A percentile compares a stretch with the other conserved stretches of the same genome.
phyloP scores from a whole-genome alignment of 2,797 vertebrate genomes.

The Takifugu rubripes region DNA sequence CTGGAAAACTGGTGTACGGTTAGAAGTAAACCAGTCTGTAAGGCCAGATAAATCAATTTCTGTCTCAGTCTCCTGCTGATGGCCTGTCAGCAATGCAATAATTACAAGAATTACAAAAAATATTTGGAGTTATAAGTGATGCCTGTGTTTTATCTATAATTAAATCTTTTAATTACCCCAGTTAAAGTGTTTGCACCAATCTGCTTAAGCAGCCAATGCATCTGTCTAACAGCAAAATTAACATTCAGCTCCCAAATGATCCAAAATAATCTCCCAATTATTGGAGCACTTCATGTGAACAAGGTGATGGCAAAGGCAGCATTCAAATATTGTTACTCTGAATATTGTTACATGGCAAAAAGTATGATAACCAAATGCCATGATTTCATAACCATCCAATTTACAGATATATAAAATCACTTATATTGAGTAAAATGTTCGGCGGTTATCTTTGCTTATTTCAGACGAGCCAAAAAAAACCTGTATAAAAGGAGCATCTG shows the following conservation, averaged over 20 bases:
- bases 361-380: neutral
- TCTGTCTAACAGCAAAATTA: conserved; percentile 18
- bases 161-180: conserved; percentile 48
- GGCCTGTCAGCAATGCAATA: conserved; percentile 10
- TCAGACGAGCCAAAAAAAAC: too few species aligned
- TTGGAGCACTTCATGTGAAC: conserved; percentile 8
- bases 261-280: conserved; percentile 25
- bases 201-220: conserved; percentile 17
- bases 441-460: too few species aligned
- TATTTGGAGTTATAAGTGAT: conserved; percentile 26
- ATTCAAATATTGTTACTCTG: neutral
- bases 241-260: conserved; percentile 16
- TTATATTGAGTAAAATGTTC: too few species aligned
- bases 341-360: neutral
- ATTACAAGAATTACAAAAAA: neutral
- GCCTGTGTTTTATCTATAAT: conserved; percentile 52
- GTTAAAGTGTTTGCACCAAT: conserved; percentile 20
- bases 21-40: conserved; percentile 18
- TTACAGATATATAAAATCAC: too few species aligned
- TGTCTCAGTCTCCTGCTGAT: conserved; percentile 15
- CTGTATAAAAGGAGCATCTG: too few species aligned
- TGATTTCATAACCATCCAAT: neutral
- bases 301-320: conserved; percentile 2
- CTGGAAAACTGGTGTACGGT: conserved; percentile 1
- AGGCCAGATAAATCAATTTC: conserved; percentile 26